Conservation (phyloP, 2,113 vertebrate genomes). For the Leptodactylus fuscus region DNA sequence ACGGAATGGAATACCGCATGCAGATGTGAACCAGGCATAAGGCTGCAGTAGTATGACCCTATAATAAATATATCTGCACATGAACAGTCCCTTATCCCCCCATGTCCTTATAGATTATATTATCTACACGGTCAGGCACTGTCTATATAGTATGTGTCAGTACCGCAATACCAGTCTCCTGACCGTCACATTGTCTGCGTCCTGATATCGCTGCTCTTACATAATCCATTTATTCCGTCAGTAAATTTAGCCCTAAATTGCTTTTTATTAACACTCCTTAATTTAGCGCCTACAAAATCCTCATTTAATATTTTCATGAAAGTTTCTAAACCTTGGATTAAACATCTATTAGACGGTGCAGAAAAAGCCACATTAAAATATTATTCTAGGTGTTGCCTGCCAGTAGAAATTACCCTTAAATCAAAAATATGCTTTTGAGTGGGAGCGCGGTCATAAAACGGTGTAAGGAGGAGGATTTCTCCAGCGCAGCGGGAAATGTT, state of each 20-base stretch:
- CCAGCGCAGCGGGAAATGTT: constrained; percentile 50
- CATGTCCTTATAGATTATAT: not conserved
- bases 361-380: constrained; percentile 42
- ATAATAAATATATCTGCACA: too few relatives aligned
- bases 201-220: not conserved
- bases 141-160: not conserved
- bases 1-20: too few relatives aligned
- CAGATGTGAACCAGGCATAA: too few relatives aligned
- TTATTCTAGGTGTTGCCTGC: constrained; percentile 38
- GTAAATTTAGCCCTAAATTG: not conserved
- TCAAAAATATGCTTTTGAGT: constrained; percentile 35
- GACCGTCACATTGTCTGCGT: not conserved
- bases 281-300: not conserved
- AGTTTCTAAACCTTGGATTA: constrained; percentile 7
- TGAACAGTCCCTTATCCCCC: too few relatives aligned
- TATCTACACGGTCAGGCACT: not conserved
- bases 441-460: constrained; percentile 23
- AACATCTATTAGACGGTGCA: constrained; percentile 43
- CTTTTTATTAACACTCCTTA: constrained; percentile 12
- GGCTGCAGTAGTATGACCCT: too few relatives aligned
- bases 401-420: constrained; percentile 50
- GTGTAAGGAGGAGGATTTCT: constrained; percentile 29
- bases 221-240: not conserved
- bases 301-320: constrained; percentile 36
- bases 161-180: too few relatives aligned